Evolutionary conservation across 1,140 invertebrate species (phyloP).

Genomic region (Leptestheria dahalacensis): DNA sequence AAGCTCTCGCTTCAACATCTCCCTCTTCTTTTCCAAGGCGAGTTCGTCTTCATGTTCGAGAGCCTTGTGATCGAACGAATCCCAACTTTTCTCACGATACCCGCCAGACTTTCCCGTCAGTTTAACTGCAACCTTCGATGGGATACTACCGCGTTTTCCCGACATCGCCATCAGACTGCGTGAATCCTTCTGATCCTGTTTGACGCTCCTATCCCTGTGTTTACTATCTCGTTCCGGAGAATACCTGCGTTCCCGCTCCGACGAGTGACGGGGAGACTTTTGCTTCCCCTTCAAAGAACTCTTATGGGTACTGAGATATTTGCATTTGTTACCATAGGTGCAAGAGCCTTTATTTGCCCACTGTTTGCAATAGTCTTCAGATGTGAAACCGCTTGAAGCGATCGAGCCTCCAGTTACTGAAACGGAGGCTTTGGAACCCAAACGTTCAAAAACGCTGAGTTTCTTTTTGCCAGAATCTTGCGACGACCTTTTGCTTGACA

Average conservation of each 20-base stretch:
- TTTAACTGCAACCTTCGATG: background rate
- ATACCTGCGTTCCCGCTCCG: conserved; percentile 57
- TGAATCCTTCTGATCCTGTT: too few species aligned
- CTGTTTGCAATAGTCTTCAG: conserved; percentile 46
- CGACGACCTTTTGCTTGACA: background rate
- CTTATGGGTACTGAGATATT: conserved; percentile 29
- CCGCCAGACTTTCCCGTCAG: conserved; percentile 1
- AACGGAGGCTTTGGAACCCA: conserved; percentile 49
- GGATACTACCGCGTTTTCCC: background rate
- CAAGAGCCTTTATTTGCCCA: conserved; percentile 57
- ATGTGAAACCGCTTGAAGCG: conserved; percentile 25
- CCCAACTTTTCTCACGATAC: conserved; percentile 41
- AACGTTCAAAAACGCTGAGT: conserved; percentile 60
- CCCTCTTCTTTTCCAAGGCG: conserved; percentile 54
- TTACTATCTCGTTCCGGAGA: conserved; percentile 48
- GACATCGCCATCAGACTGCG: too few species aligned
- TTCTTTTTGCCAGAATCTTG: conserved; percentile 3
- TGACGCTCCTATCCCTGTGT: conserved; percentile 25
- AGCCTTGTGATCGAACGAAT: conserved; percentile 58
- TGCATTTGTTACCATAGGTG: conserved; percentile 55
- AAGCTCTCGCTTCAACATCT: conserved; percentile 57
- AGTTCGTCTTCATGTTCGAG: conserved; percentile 69
- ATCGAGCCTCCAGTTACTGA: conserved; percentile 27
- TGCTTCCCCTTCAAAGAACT: conserved; percentile 21
- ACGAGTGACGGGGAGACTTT: conserved; percentile 50